Base-by-base conservation (phyloP, 2,113 vertebrate genomes). In the Sterrhoptilus dennistouni region DNA sequence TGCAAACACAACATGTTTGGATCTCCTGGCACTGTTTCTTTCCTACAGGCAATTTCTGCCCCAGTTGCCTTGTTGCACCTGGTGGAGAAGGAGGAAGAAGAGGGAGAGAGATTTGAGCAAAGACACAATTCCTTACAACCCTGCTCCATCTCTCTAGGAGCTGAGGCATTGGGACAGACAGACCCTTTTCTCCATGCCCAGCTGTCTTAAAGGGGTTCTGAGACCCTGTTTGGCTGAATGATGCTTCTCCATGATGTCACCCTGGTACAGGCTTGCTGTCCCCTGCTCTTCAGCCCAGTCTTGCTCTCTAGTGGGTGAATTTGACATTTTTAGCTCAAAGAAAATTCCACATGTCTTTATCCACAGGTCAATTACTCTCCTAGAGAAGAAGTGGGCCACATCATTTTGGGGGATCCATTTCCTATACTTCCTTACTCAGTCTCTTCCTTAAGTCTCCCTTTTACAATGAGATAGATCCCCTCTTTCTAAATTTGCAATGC, bases 291-390 rank as follows among this genome's bases (percentile, higher is more conserved):
- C 56, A 87, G 18, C 44, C 42, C 49, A n/a, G 24, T 47, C 28
- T 50, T n/a, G 4, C 29, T 59, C 29, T 35, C n/a, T 42, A 0
- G 19, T 33, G 14, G 0, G 0, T 61, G 29, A 54, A 83, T 49
- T 19, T 60, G 29, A 83, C 17, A 4, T 64, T 71, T 75, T 71
- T 9, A 56, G 25, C 53, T 64, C 25, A 28, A 70, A 82, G 23
- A 18, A 75, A 69, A 33, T 14, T 22, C 17, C 22, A 47, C 0
- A 0, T 11, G 4, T 36, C 31, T 75, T 36, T 63, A 31, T 40
- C 25, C 28, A 52, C 44, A 40, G 29, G 16, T 56, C 33, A 25
- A 40, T 64, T 28, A 6, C 45, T 93, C 10, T 23, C 25, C 36
- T 22, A 19, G 35, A 17, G 45, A 61, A 47, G 40, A 47, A 79